These are phyloP conservation scores for Patiria miniata DNA, from an alignment of 35 echinoderm and acorn worm genomes.

Conservation along the genomic window DNA sequence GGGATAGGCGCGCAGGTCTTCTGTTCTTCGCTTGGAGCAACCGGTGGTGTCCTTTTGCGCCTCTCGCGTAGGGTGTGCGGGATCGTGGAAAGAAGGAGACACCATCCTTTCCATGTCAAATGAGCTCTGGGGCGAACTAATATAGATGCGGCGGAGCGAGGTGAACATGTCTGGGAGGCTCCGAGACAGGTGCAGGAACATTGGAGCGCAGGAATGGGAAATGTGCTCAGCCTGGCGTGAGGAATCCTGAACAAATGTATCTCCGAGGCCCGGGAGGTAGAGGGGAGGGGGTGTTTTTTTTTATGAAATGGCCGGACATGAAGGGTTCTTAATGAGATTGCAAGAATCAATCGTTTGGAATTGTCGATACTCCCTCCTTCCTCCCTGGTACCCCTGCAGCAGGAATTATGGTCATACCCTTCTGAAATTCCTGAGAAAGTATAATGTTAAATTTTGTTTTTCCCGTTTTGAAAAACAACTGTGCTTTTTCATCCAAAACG, in stretches of 20 bases:
- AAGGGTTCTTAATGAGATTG: background rate
- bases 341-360: background rate
- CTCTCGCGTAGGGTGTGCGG: background rate
- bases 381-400: background rate
- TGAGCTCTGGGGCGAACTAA: conserved; percentile 13
- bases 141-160: background rate
- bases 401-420: too few relatives aligned
- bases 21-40: background rate
- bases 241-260: background rate
- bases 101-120: background rate
- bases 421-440: too few relatives aligned
- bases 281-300: background rate
- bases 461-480: too few relatives aligned
- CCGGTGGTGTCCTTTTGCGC: background rate
- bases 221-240: background rate
- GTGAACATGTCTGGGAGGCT: background rate
- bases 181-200: background rate
- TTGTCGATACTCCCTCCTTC: background rate
- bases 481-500: too few relatives aligned
- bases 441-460: too few relatives aligned
- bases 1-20: background rate
- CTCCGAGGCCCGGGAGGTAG: background rate
- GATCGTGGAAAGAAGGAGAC: background rate
- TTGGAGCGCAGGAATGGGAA: background rate
- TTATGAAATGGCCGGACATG: too few relatives aligned